Base-by-base conservation (phyloP, 2,797 vertebrate genomes). In the Sebastes matsubarae region DNA sequence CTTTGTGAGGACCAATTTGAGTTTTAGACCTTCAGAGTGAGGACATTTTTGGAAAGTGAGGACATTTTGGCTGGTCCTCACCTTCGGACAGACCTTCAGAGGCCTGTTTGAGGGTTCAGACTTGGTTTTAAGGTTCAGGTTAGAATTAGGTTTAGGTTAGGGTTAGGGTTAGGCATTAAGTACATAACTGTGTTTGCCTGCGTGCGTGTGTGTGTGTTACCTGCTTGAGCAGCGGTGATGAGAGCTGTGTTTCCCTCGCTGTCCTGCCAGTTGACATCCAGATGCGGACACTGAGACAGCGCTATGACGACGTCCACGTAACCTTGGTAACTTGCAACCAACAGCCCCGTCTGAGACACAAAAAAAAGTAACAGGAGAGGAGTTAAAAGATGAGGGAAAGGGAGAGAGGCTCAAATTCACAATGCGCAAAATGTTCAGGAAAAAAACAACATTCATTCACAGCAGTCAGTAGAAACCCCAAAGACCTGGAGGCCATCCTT, bases 201-300 rank as follows among this genome's bases (percentile, higher is more conserved):
- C 36, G 54, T 36, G 30, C 24, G 52, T 11, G 14, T 50, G 36
- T 68, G 63, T 36, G 52, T 46, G 36, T 95, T 95, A 99, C 98
- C 98, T 94, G 98, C 98, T 94, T 99, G 98, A 0, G 96, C 95
- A 9, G 98, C 98, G 4, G 96, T 98, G 93, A 98, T 99, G 4
- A 99, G 97, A 52, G 98, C 97, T 0, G 98, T 99, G 94, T 99
- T 99, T 54, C 98, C 98, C 88, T 99, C 98, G 0, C 94, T 99
- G 96, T 99, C 98, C 93, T 99, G 97, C 98, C 97, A 98, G 96
- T 99, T 99, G 86, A 98, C 96, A 20, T 99, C 97, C 81, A 99
- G 76, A 79, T 98, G 93, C 60, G 98, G 97, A 89, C 98, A 99
- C 72, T 98, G 97, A 25, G 97, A 95, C 84, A 99, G 95, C 38